Base-by-base conservation (phyloP, 2,797 vertebrate species). In the Platyrinchus mystaceus region DNA sequence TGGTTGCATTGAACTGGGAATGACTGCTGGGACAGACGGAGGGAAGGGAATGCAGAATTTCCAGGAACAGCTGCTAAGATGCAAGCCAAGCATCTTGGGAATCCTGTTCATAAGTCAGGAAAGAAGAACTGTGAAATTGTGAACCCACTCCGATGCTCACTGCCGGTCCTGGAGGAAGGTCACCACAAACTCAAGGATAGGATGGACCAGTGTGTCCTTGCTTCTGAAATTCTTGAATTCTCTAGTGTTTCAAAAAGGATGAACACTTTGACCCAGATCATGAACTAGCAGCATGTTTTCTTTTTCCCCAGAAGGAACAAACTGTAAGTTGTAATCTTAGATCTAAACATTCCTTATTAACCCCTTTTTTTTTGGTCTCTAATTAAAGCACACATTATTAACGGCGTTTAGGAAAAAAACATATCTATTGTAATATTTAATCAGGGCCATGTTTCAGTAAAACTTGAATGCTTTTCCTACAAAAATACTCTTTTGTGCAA, bases 181-280 rank as follows among this genome's bases (percentile, higher is more conserved):
- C 55, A 86, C 50, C n/a, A 73, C 23, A 69, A 37, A 69, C 26
- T 34, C 67, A 66, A 50, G 30, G n/a, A 16, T 47, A 19, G 53
- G 9, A 64, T 4, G 2, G 50, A 55, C 18, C 47, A 66, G 3
- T 22, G 39, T 44, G 58, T 64, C 74, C 36, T 94, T 32, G 4
- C 39, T 90, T 84, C 62, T 52, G 46, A 90, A 91, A 84, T 93
- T 88, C 71, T 66, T 88, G 7, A 84, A 50, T 91, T 67, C 82
- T 84, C 59, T 66, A 22, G 43, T 28, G 83, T 64, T 94, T 87
- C 19, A 69, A 60, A 60, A 59, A 60, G 11, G 22, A 76, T 70
- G 41, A 90, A 70, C 15, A 20, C 37, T 84, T 87, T 60, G 17
- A 49, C 67, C 32, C 41, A 58, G 50, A 59, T 56, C 26, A 63